These are phyloP conservation scores for Tokudaia muenninki DNA, from an alignment of 2,797 vertebrate genomes.

Conservation along the genomic window DNA sequence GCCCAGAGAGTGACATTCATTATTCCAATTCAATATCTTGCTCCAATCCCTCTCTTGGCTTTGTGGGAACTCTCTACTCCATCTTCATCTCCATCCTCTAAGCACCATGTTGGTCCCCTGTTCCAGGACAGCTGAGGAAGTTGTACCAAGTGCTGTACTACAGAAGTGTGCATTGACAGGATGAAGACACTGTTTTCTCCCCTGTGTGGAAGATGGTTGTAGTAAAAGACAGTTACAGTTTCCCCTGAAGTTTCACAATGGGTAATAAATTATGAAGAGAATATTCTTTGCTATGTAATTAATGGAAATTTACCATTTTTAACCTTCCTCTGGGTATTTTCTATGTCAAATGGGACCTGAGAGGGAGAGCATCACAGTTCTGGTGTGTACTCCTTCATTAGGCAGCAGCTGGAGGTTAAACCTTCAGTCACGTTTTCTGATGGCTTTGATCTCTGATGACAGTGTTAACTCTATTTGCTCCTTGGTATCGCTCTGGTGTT, in stretches of 20 bases:
- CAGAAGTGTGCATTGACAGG: neutral
- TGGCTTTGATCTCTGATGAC: conserved; percentile 91
- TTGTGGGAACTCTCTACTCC: neutral
- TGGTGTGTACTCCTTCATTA: conserved; percentile 82
- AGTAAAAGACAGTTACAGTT: conserved; percentile 48
- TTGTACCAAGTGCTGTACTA: neutral
- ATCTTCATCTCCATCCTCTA: neutral
- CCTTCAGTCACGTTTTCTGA: conserved; percentile 86
- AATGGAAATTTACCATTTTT: conserved; percentile 91
- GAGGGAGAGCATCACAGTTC: conserved; percentile 86
- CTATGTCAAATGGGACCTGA: conserved; percentile 88
- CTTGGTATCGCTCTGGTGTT: conserved; percentile 86
- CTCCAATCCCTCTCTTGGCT: neutral
- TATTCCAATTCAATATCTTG: neutral
- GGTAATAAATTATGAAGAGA: conserved; percentile 87
- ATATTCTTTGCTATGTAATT: conserved; percentile 89
- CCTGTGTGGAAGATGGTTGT: neutral
- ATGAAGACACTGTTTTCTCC: neutral
- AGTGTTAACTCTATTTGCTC: conserved; percentile 90
- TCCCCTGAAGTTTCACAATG: conserved; percentile 80
- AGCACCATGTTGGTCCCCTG: neutral
- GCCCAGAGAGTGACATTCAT: neutral
- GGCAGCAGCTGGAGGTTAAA: conserved; percentile 83
- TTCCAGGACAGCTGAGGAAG: neutral
- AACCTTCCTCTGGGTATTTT: conserved; percentile 88